Conservation (phyloP, 1,140 invertebrate species). For the Cotesia glomerata region DNA sequence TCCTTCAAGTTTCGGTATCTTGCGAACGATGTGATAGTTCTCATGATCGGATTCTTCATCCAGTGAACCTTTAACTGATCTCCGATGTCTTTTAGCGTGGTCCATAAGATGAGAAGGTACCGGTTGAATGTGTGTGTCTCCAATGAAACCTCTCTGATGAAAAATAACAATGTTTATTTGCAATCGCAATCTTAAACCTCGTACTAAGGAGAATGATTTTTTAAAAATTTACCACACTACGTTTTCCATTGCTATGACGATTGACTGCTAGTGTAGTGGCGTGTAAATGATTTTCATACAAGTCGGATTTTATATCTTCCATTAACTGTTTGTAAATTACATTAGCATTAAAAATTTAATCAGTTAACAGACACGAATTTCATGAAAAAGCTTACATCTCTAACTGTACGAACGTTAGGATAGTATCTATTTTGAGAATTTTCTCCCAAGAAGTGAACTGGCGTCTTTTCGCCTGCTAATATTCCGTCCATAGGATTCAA, state of each 20-base stretch:
- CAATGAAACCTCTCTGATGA: not conserved
- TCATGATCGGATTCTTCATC: not conserved
- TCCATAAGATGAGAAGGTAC: constrained; percentile 17
- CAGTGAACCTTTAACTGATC: not conserved
- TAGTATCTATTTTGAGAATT: not conserved
- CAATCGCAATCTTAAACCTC: not conserved
- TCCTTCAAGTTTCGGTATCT: not conserved
- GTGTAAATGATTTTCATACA: not conserved
- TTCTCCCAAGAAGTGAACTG: not conserved
- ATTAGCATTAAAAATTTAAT: no score
- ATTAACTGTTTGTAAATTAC: no score
- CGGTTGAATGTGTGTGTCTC: not conserved
- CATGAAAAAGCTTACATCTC: not conserved
- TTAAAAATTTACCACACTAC: not conserved
- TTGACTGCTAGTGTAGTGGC: not conserved
- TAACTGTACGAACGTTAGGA: not conserved
- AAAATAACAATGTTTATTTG: not conserved
- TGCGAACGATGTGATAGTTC: constrained; percentile 13
- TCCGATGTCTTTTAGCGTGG: not conserved
- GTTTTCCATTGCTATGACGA: not conserved
- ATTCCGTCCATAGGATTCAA: constrained; percentile 70
- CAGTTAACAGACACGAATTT: not conserved
- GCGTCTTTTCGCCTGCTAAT: constrained; percentile 3
- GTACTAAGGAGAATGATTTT: not conserved
- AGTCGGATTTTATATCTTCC: no score